Conservation (phyloP, 2,888 invertebrate genomes). For the Drosophila colorata region DNA sequence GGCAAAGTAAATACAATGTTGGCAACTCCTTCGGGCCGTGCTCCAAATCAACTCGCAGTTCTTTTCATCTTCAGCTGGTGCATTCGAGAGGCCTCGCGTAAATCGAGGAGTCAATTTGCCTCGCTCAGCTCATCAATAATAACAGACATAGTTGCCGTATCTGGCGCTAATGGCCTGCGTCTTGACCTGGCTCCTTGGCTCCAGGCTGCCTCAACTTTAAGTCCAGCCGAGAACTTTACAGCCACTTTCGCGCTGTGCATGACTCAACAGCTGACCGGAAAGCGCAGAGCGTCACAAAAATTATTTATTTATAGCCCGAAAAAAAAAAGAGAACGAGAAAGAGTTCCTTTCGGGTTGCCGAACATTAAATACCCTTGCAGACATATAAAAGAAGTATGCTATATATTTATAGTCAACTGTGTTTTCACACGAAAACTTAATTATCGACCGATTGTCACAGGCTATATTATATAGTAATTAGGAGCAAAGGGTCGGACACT, state of each 20-base stretch:
- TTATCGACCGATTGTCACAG: too few species aligned
- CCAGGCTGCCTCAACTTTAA: neutral
- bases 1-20: constrained; percentile 53
- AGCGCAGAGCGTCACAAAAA: constrained; percentile 30
- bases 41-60: constrained; percentile 10
- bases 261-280: constrained; percentile 28
- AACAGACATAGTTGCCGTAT: constrained; percentile 14
- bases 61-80: neutral
- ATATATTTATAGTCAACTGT: too few species aligned
- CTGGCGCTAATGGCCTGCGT: constrained; percentile 9
- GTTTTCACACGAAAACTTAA: too few species aligned
- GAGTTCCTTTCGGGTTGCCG: neutral
- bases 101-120: constrained; percentile 8
- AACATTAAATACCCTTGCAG: constrained; percentile 4
- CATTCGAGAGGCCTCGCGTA: too few species aligned
- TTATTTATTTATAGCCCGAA: constrained; percentile 66
- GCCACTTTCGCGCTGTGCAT: constrained; percentile 14
- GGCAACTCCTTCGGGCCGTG: constrained; percentile 12
- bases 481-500: too few species aligned
- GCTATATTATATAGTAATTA: too few species aligned
- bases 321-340: neutral
- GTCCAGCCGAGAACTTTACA: constrained; percentile 6
- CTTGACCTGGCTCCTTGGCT: neutral
- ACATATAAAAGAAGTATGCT: too few species aligned
- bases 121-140: constrained; percentile 12